Evolutionary conservation across 1,140 invertebrate species (phyloP).

Genomic region (Drosophila dunni): DNA sequence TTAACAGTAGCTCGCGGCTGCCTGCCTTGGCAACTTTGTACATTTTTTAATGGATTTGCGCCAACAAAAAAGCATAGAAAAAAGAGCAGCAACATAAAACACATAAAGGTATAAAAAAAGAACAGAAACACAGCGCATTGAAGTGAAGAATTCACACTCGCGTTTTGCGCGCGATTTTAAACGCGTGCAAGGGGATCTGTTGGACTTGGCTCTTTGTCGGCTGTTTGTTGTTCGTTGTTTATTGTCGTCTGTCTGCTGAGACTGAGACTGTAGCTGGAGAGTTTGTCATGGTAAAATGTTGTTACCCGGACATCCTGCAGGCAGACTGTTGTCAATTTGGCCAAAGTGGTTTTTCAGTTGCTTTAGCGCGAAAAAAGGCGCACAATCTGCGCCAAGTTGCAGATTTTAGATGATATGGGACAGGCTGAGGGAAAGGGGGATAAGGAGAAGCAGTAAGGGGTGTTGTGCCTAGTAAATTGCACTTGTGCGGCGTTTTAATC

Average conservation of each 20-base stretch:
- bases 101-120: background rate
- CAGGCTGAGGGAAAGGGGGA: background rate
- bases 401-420: background rate
- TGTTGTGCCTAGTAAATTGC: conserved; percentile 55
- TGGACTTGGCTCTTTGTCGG: conserved; percentile 42
- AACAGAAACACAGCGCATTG: conserved; percentile 65
- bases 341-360: conserved; percentile 85
- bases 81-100: conserved; percentile 10
- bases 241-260: conserved; percentile 6
- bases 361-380: conserved; percentile 83
- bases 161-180: conserved; percentile 62
- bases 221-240: conserved; percentile 30
- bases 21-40: conserved; percentile 63
- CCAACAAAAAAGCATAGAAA: conserved; percentile 41
- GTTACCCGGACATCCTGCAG: conserved; percentile 70
- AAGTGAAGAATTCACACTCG: conserved; percentile 84
- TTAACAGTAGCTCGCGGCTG: conserved; percentile 65
- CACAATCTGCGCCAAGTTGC: conserved; percentile 45
- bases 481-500: conserved; percentile 83
- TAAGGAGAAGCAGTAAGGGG: background rate
- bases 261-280: background rate
- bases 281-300: conserved; percentile 60
- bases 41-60: conserved; percentile 79
- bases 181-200: conserved; percentile 42
- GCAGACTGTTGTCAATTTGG: conserved; percentile 80